Conservation (phyloP, 2,888 invertebrate genomes). For the Cosmopolites sordidus region DNA sequence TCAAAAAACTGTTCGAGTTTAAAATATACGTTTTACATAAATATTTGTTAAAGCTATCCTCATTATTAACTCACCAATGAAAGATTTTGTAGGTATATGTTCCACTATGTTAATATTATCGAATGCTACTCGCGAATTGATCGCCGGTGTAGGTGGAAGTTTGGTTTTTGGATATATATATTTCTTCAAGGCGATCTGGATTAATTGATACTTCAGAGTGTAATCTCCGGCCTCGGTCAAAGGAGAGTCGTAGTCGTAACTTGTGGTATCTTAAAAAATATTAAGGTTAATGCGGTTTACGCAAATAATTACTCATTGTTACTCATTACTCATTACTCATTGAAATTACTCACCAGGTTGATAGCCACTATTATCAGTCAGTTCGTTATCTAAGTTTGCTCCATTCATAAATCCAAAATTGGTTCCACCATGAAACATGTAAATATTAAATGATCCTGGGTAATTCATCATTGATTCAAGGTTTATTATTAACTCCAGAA, state of each 20-base stretch:
- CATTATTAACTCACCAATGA: slow-evolving; percentile 20
- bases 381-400: slow-evolving; percentile 29
- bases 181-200: slow-evolving; percentile 53
- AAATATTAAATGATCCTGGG: slow-evolving; percentile 68
- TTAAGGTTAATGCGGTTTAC: neutral
- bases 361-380: slow-evolving; percentile 25
- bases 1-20: too few species aligned
- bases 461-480: slow-evolving; percentile 37
- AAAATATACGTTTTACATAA: too few species aligned
- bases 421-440: slow-evolving; percentile 92
- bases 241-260: slow-evolving; percentile 83
- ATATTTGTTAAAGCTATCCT: too few species aligned
- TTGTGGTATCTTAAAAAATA: slow-evolving; percentile 45
- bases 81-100: slow-evolving; percentile 13
- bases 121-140: slow-evolving; percentile 32
- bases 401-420: slow-evolving; percentile 66
- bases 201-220: slow-evolving; percentile 66
- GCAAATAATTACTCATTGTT: neutral
- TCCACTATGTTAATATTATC: slow-evolving; percentile 9
- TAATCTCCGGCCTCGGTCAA: slow-evolving; percentile 85
- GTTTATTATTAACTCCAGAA: slow-evolving; percentile 30
- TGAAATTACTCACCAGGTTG: slow-evolving; percentile 30
- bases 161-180: slow-evolving; percentile 39
- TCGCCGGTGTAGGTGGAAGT: slow-evolving; percentile 39
- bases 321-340: too few species aligned